Base-by-base conservation (phyloP, 2,888 invertebrate species). In the Acleris laterana region DNA sequence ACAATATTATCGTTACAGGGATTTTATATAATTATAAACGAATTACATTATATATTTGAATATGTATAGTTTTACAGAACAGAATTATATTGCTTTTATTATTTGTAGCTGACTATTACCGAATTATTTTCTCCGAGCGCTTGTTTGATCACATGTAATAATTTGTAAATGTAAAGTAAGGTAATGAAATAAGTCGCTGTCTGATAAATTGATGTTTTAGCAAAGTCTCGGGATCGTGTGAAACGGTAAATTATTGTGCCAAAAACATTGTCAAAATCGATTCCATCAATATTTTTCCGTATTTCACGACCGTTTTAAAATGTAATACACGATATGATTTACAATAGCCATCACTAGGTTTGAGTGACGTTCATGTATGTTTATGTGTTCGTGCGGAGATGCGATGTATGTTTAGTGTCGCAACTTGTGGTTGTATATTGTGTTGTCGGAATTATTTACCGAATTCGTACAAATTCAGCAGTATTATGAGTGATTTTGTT, bases 1-100 rank as follows among this genome's bases (percentile, higher is more conserved):
- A 91, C 90, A 92, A 91, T 93, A 93, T 90, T 89, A 86, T 90
- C 87, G 89, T 90, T 92, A 93, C 93, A 93, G 93, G 93, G 93
- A 93, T 93, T 93, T 93, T 91, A 90, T 90, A 91, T 91, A 66
- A 66, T 66, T 66, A 88, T 88, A 85, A 90, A 90, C 81, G 80
- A 87, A 87, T 88, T 84, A 86, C 85, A 84, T 82, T 89, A 84
- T 88, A 87, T 89, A 83, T 87, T 84, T 87, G 82, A 85, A 88
- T 88, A 83, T 87, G 84, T 89, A 82, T 89, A 89, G 84, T 90
- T 88, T 87, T 87, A 84, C 88, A 83, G 81, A 85, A 80, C 79
- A 71, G 71, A 73, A 72, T 81, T 81, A 79, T 85, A 83, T 87
- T 85, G 86, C 84, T 88, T 89, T 83, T 76, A 76, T 68, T 78